Evolutionary conservation across 2,888 invertebrate species (phyloP).

Genomic region (Phyto melanocephala): DNA sequence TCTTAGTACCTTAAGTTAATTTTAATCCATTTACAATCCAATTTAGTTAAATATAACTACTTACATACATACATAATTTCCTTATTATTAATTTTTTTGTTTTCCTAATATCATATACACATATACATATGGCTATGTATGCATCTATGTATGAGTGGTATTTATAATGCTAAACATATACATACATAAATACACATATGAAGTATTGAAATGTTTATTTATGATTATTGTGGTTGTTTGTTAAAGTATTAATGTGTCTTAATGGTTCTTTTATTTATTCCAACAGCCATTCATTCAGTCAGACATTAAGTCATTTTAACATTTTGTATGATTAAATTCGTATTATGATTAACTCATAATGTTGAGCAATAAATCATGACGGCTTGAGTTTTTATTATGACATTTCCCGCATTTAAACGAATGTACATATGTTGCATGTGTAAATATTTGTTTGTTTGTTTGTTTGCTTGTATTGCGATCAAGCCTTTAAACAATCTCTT

Average conservation of each 20-base stretch:
- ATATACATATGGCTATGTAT: neutral
- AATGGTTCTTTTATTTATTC: constrained; percentile 15
- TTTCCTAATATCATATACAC: neutral
- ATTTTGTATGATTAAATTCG: constrained; percentile 9
- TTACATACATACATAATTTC: too few species aligned
- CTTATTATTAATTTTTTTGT: neutral
- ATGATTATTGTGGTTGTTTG: too few species aligned
- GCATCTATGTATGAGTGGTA: too few species aligned
- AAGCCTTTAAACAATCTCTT: constrained; percentile 42
- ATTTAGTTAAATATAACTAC: too few species aligned
- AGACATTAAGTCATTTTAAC: neutral
- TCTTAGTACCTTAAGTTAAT: neutral
- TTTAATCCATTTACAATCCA: constrained; percentile 21
- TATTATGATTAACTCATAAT: constrained; percentile 58
- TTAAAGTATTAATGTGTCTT: neutral
- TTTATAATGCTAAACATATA: neutral
- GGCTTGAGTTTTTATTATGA: constrained; percentile 64
- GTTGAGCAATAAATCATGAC: constrained; percentile 62
- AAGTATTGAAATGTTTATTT: constrained; percentile 4
- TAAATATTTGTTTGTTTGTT: constrained; percentile 1
- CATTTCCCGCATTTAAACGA: constrained; percentile 59
- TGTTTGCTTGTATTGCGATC: constrained; percentile 37
- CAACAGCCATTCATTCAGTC: constrained; percentile 9
- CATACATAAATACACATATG: neutral
- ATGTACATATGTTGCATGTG: neutral